A percentile compares a stretch with the other conserved stretches of the same genome.
phyloP scores from a whole-genome alignment of 92 coral and sea anemone species.

The Nematostella vectensis region DNA sequence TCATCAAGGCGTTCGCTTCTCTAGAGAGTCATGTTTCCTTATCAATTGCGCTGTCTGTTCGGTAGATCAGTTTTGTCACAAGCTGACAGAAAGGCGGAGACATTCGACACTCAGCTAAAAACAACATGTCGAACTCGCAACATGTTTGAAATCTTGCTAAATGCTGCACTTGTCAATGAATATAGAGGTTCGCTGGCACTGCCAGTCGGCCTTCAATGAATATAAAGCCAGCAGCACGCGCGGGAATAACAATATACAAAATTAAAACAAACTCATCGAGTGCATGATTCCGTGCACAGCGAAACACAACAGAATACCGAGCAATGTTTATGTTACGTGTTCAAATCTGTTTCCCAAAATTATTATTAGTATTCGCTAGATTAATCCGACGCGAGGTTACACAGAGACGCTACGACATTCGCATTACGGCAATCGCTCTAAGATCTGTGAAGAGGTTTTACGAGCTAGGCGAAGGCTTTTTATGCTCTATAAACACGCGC shows the following conservation, averaged over 20 bases:
- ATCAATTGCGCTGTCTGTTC: constrained; percentile 89
- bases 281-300: constrained; percentile 36
- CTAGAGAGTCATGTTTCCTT: constrained; percentile 93
- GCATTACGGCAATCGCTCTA: too few relatives aligned
- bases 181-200: constrained; percentile 45
- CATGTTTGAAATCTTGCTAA: constrained; percentile 86
- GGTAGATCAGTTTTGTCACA: constrained; percentile 93
- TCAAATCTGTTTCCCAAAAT: constrained; percentile 33
- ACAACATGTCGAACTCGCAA: constrained; percentile 85
- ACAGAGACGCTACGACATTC: constrained; percentile 9
- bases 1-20: too few relatives aligned
- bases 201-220: not conserved
- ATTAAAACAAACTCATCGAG: constrained; percentile 15
- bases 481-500: constrained; percentile 25
- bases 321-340: constrained; percentile 55
- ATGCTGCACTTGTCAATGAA: constrained; percentile 77
- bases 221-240: not conserved
- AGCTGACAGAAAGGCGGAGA: constrained; percentile 93
- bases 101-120: constrained; percentile 80
- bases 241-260: constrained; percentile 1
- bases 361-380: constrained; percentile 12
- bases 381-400: constrained; percentile 10
- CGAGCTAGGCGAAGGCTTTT: constrained; percentile 17
- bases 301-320: constrained; percentile 22
- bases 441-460: constrained; percentile 25